phyloP scores from a whole-genome alignment of 1,140 invertebrate species.

The Drosophila azteca region DNA sequence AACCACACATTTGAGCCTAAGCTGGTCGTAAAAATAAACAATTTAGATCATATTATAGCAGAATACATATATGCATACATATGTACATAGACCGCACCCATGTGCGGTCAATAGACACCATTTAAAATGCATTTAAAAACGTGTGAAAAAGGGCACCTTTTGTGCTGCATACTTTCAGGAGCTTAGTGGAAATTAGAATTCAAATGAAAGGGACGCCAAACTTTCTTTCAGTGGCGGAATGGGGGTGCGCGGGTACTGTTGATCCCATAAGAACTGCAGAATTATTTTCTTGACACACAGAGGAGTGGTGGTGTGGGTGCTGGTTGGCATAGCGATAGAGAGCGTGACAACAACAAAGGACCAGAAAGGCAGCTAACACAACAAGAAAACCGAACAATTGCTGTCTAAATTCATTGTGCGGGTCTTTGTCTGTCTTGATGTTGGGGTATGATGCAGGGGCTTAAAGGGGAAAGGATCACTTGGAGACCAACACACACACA shows the following conservation, averaged over 20 bases:
- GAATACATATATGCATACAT: background rate
- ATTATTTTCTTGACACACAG: constrained; percentile 2
- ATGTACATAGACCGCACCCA: too few relatives aligned
- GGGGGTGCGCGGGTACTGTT: constrained; percentile 31
- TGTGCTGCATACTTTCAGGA: constrained; percentile 26
- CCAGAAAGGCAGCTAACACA: constrained; percentile 27
- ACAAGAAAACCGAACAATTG: constrained; percentile 71
- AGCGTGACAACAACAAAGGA: constrained; percentile 51
- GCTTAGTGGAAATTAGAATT: constrained; percentile 14
- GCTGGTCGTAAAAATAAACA: constrained; percentile 29
- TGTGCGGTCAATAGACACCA: constrained; percentile 22
- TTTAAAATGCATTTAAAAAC: constrained; percentile 43
- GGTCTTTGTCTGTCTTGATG: constrained; percentile 50
- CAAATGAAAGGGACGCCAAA: background rate
- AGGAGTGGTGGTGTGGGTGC: background rate
- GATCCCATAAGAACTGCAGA: constrained; percentile 34
- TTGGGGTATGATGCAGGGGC: too few relatives aligned
- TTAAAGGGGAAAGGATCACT: constrained; percentile 65
- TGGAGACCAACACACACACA: constrained; percentile 15
- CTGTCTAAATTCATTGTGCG: constrained; percentile 76
- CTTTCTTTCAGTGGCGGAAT: constrained; percentile 24
- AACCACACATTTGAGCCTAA: constrained; percentile 14
- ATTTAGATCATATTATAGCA: constrained; percentile 26
- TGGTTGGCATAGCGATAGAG: background rate
- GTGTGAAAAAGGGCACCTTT: constrained; percentile 39